phyloP scores from a whole-genome alignment of 2,797 vertebrate genomes.

The Molossus alvarezi region DNA sequence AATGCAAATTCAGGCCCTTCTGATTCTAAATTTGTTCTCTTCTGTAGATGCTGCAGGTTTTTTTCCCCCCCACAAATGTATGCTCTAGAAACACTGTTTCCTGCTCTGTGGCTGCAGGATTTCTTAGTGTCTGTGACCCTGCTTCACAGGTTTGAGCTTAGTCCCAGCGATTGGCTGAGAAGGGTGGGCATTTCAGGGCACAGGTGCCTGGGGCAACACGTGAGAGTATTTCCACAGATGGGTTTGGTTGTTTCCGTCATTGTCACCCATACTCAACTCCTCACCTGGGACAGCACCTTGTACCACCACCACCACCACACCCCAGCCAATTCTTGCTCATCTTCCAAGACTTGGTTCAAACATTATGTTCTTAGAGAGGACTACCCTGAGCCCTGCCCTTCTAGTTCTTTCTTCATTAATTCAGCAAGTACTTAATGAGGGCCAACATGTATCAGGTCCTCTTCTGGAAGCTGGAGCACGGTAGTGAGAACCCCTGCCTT shows the following conservation, averaged over 20 bases:
- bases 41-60: neutral
- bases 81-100: neutral
- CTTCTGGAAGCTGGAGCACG: neutral
- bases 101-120: neutral
- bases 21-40: conserved; percentile 32
- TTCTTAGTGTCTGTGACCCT: neutral
- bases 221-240: neutral
- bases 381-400: neutral
- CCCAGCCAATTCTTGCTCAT: neutral
- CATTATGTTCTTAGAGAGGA: neutral
- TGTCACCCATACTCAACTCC: fast-evolving
- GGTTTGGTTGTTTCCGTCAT: neutral
- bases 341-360: neutral
- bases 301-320: fast-evolving
- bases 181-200: neutral
- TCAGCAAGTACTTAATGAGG: neutral
- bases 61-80: neutral
- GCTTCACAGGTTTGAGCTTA: neutral
- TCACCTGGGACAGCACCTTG: neutral
- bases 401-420: neutral
- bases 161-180: neutral
- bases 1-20: conserved; percentile 31
- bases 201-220: neutral
- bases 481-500: neutral
- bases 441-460: fast-evolving